A percentile compares a stretch with the other conserved stretches of the same genome.
Conservation (phyloP, 2,113 vertebrate species). For the Bothrops jararaca region DNA sequence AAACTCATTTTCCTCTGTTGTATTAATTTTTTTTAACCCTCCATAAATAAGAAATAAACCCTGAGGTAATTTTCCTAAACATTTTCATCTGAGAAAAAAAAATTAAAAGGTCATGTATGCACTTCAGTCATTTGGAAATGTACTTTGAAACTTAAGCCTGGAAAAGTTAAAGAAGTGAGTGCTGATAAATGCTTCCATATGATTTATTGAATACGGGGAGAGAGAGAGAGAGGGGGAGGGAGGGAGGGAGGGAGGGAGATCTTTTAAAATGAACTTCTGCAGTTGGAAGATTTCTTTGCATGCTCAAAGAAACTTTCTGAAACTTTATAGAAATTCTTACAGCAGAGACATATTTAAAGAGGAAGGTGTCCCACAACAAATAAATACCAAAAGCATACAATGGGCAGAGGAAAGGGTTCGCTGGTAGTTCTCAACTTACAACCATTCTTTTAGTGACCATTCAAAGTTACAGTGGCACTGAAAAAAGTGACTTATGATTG, state of each 20-base stretch:
- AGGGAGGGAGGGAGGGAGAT: too few relatives aligned
- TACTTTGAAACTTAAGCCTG: slow-evolving; percentile 68
- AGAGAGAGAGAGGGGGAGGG: too few relatives aligned
- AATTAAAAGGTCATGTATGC: slow-evolving; percentile 49
- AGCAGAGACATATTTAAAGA: slow-evolving; percentile 2
- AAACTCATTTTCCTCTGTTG: slow-evolving; percentile 62
- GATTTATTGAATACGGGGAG: slow-evolving; percentile 59
- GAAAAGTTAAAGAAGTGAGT: slow-evolving; percentile 67
- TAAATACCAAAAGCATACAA: not conserved
- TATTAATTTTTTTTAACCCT: slow-evolving; percentile 52
- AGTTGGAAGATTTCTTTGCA: slow-evolving; percentile 42
- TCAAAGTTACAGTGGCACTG: not conserved
- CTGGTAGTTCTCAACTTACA: not conserved
- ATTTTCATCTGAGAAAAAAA: slow-evolving; percentile 64
- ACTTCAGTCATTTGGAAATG: slow-evolving; percentile 66
- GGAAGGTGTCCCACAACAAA: not conserved
- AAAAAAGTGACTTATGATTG: not conserved
- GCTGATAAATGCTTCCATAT: slow-evolving; percentile 72
- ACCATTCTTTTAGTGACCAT: not conserved
- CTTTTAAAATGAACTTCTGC: slow-evolving; percentile 46
- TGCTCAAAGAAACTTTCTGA: slow-evolving; percentile 39
- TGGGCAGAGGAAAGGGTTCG: not conserved
- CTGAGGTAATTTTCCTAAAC: slow-evolving; percentile 69
- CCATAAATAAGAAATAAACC: slow-evolving; percentile 67
- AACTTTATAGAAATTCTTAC: slow-evolving; percentile 34